Base-by-base conservation (phyloP, 2,113 vertebrate species). In the Pipa parva region DNA sequence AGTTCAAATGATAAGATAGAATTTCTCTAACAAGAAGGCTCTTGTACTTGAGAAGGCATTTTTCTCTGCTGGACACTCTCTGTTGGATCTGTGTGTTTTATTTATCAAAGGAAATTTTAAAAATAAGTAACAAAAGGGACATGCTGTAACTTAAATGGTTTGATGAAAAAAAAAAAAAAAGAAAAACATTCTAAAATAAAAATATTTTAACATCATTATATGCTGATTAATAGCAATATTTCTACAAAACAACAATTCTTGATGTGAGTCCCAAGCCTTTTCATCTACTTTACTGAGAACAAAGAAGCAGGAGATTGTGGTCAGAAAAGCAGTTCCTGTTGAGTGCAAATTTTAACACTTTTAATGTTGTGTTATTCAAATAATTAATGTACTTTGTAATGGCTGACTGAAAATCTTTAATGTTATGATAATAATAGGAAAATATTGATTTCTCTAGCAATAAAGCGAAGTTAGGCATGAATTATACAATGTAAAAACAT, bases 31-130 rank as follows among this genome's bases (percentile, higher is more conserved):
- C n/a, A 18, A 67, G 20, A 45, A 61, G 48, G 8, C 46, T 24
- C 20, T 52, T 56, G 27, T 42, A 27, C 48, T 25, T 54, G 18
- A 59, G 29, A 37, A 55, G 39, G 49, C 66, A 45, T 49, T 54
- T 69, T 60, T 54, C 31, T 13, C 58, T 61, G 66, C 66, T 54
- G 66, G 66, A 54, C 33, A 61, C 36, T 31, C 25, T 6, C 36
- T 52, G 66, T 29, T 61, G 48, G 58, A 61, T 51, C 17, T 54
- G 31, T 61, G 60, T 70, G 33, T 61, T 54, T 61, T 70, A 68
- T 68, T 68, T 49, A 68, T 68, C 65, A 68, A 68, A 61, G n/a
- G 26, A 27, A 70, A 70, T 61, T 49, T 70, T 29, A 24, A 54
- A 39, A 61, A 54, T 18, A 28, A 31, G 22, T 54, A 18, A 51